phyloP scores from a whole-genome alignment of 2,113 vertebrate species.

The Limnothrissa miodon region DNA sequence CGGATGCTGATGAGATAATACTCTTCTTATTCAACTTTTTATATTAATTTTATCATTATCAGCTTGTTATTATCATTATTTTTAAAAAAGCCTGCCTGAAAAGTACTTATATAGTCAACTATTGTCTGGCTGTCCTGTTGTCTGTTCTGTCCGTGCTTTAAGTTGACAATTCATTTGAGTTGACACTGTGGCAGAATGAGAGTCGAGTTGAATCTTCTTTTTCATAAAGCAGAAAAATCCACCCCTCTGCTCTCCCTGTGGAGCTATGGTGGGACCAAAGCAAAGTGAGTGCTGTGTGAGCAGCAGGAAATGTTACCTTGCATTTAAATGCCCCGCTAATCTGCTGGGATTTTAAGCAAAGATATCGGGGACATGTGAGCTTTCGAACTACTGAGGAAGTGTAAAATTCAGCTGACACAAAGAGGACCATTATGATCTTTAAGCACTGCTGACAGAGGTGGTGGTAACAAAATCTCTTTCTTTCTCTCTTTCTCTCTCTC shows the following conservation, averaged over 20 bases:
- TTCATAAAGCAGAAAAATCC: constrained; percentile 41
- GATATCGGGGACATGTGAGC: constrained; percentile 51
- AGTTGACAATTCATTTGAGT: background rate
- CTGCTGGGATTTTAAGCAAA: constrained; percentile 45
- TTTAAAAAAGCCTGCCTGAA: too few species aligned
- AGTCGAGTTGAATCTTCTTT: background rate
- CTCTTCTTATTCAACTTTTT: too few species aligned
- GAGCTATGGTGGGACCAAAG: constrained; percentile 49
- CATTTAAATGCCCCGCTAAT: constrained; percentile 53
- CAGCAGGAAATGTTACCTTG: constrained; percentile 57
- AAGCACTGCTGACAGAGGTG: constrained; percentile 7
- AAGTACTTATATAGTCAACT: background rate
- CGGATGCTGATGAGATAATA: background rate
- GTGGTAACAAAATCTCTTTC: background rate
- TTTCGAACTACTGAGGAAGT: constrained; percentile 53
- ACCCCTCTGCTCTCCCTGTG: constrained; percentile 54
- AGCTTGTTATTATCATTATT: too few species aligned
- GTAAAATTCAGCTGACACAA: constrained; percentile 54
- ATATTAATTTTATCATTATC: too few species aligned
- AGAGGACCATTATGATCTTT: constrained; percentile 30
- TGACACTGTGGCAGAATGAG: background rate
- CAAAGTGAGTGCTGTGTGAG: constrained; percentile 50
- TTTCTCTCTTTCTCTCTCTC: background rate
- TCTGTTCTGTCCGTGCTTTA: background rate
- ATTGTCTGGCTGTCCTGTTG: too few species aligned